Evolutionary conservation across 2,888 invertebrate genomes (phyloP).

Genomic region (Drosophila demipolita): DNA sequence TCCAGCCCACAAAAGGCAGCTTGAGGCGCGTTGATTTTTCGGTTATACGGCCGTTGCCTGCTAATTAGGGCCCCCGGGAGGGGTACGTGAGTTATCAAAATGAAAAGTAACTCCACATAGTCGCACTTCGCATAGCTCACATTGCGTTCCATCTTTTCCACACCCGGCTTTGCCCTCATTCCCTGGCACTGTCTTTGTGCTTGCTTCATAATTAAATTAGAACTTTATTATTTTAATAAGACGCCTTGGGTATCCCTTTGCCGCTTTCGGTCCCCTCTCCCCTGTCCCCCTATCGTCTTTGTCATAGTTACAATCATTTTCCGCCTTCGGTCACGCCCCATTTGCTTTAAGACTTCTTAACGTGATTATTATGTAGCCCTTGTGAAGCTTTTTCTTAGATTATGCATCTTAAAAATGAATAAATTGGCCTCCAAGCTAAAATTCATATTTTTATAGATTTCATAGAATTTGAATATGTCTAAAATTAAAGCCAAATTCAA

Average conservation of each 20-base stretch:
- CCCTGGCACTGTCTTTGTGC: conserved; percentile 49
- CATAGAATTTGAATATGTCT: background rate
- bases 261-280: conserved; percentile 12
- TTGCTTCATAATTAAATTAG: conserved; percentile 74
- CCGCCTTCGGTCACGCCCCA: conserved; percentile 50
- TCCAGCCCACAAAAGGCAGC: conserved; percentile 42
- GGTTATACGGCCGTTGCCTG: conserved; percentile 80
- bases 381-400: conserved; percentile 31
- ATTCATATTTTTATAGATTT: background rate
- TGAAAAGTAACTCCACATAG: conserved; percentile 74
- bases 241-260: conserved; percentile 61
- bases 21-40: conserved; percentile 78
- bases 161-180: conserved; percentile 18
- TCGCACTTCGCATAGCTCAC: conserved; percentile 29
- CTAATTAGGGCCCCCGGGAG: conserved; percentile 77
- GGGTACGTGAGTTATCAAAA: conserved; percentile 81
- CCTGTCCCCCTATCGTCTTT: conserved; percentile 20
- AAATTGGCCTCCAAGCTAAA: background rate
- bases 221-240: conserved; percentile 81
- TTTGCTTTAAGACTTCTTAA: conserved; percentile 61
- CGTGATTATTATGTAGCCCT: conserved; percentile 53
- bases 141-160: conserved; percentile 4
- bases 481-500: background rate
- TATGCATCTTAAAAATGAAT: conserved; percentile 13
- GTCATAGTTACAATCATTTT: conserved; percentile 49